Percentiles rank a stretch among this genome's conserved stretches.
Evolutionary conservation across 2,113 vertebrate genomes (phyloP).

Genomic region (Nyctibius bracteatus): DNA sequence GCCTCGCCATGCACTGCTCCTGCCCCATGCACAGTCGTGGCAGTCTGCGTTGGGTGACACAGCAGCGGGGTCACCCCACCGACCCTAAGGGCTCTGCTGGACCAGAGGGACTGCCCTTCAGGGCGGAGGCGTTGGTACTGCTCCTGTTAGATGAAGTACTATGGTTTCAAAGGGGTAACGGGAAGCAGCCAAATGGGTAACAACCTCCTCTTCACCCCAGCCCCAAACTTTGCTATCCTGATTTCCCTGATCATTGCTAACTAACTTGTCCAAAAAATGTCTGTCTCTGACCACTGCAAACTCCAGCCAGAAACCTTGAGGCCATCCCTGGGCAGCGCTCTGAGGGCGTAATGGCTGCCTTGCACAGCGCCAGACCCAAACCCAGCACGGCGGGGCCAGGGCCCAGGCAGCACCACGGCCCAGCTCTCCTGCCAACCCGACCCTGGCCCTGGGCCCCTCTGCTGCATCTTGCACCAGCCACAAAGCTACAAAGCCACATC

Average conservation of each 20-base stretch:
- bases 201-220: background rate
- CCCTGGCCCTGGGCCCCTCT: background rate
- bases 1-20: background rate
- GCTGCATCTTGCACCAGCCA: background rate
- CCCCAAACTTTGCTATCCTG: background rate
- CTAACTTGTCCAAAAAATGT: background rate
- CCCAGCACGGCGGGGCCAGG: background rate
- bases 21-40: background rate
- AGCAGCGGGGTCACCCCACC: background rate
- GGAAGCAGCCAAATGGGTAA: background rate
- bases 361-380: background rate
- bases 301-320: rapidly evolving
- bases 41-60: rapidly evolving
- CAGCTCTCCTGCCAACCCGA: background rate
- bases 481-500: background rate
- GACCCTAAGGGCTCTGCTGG: background rate
- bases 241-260: background rate
- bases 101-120: rapidly evolving
- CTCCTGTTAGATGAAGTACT: rapidly evolving
- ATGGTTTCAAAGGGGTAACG: rapidly evolving
- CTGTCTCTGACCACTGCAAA: background rate
- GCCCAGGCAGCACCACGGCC: background rate
- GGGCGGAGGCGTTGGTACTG: background rate
- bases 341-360: rapidly evolving
- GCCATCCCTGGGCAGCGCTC: background rate